A percentile compares a stretch with the other conserved stretches of the same genome.
Conservation (phyloP, 2,797 vertebrate species). For the Helarctos malayanus region DNA sequence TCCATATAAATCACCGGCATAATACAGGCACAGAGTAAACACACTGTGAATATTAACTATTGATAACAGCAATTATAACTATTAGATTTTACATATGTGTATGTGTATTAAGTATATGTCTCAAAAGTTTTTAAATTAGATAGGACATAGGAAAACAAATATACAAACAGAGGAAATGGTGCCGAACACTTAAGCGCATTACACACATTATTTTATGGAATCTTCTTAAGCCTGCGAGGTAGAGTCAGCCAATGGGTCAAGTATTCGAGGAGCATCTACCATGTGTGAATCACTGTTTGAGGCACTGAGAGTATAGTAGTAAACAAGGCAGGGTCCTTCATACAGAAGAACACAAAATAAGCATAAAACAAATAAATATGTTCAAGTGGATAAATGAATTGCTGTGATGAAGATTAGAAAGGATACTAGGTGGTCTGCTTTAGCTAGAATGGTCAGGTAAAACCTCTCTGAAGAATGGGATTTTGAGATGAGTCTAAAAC, state of each 20-base stretch:
- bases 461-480: background rate
- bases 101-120: background rate
- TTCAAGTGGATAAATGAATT: background rate
- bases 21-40: background rate
- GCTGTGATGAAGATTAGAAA: background rate
- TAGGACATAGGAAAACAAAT: background rate
- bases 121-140: background rate
- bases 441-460: background rate
- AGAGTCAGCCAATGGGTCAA: background rate
- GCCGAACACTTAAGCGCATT: background rate
- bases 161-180: background rate
- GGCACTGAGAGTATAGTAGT: background rate
- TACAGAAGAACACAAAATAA: background rate
- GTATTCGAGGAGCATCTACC: background rate
- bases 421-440: background rate
- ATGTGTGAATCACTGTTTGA: background rate
- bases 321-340: background rate
- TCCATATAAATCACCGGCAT: background rate
- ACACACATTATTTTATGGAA: background rate
- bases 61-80: background rate
- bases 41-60: background rate
- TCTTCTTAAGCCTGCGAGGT: background rate
- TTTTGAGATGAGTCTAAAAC: constrained; percentile 9
- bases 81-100: background rate
- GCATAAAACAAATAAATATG: background rate